Conservation (phyloP, 2,113 vertebrate species). For the Hippocampus barbouri region DNA sequence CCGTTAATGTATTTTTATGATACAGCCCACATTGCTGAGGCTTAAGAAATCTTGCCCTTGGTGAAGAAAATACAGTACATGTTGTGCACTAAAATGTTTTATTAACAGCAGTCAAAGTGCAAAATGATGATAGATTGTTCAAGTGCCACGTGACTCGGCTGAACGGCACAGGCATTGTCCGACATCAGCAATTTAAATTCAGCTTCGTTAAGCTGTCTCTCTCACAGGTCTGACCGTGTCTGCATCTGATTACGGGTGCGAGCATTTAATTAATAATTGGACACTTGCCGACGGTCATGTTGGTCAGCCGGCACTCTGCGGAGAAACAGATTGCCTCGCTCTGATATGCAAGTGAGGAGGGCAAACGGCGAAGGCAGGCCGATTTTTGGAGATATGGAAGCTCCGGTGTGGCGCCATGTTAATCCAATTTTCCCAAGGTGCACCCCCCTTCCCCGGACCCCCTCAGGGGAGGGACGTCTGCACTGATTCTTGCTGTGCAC, state of each 20-base stretch:
- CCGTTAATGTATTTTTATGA: not conserved
- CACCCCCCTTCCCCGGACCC: not conserved
- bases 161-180: conserved; percentile 31
- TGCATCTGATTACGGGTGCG: conserved; percentile 64
- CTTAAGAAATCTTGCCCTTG: not conserved
- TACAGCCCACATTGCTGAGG: not conserved
- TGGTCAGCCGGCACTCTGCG: conserved; percentile 49
- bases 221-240: conserved; percentile 44
- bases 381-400: conserved; percentile 59
- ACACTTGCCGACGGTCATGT: conserved; percentile 59
- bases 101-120: conserved; percentile 33
- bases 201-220: conserved; percentile 46
- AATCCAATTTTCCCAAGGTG: conserved; percentile 60
- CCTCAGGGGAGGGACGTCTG: conserved; percentile 34
- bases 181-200: conserved; percentile 64
- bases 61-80: conserved; percentile 3
- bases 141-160: conserved; percentile 36
- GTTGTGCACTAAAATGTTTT: conserved; percentile 28
- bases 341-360: conserved; percentile 47
- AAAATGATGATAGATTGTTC: conserved; percentile 42
- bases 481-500: conserved; percentile 46
- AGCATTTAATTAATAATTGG: conserved; percentile 67
- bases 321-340: conserved; percentile 57
- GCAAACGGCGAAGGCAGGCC: conserved; percentile 64
- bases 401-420: conserved; percentile 38